These are phyloP conservation scores for Eudasyphora cyanicolor DNA, from an alignment of 2,888 invertebrate species.

Conservation along the genomic window DNA sequence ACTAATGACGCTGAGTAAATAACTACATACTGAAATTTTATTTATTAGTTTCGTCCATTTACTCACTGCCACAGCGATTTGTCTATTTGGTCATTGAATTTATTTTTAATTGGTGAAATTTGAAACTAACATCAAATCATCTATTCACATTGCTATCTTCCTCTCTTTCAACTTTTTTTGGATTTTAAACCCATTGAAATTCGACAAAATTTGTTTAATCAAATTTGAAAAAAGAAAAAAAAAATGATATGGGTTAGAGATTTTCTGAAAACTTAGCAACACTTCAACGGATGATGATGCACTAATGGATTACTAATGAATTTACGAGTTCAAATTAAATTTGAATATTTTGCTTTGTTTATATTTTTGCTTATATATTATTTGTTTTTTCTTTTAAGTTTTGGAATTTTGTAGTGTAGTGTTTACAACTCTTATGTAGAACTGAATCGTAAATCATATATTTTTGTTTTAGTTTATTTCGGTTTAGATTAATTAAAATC, in stretches of 20 bases:
- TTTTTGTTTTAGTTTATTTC: constrained; percentile 8
- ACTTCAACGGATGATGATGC: not conserved
- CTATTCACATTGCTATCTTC: too few species aligned
- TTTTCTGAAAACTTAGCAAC: too few species aligned
- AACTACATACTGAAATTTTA: not conserved
- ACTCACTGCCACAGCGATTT: not conserved
- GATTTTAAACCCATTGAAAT: not conserved
- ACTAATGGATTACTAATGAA: constrained; percentile 10
- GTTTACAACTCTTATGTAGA: not conserved
- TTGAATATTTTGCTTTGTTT: not conserved
- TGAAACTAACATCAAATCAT: not conserved
- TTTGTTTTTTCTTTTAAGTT: not conserved
- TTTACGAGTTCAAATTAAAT: not conserved
- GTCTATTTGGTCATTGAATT: not conserved
- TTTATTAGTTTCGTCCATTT: not conserved
- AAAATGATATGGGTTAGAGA: too few species aligned
- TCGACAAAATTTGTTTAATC: too few species aligned
- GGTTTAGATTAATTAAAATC: not conserved
- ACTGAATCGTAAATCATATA: not conserved
- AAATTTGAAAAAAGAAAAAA: too few species aligned
- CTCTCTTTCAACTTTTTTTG: too few species aligned
- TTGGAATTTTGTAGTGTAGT: too few species aligned
- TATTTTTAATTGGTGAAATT: not conserved
- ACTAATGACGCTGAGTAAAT: too few species aligned
- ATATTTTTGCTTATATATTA: not conserved